phyloP scores from a whole-genome alignment of 2,797 vertebrate genomes.

The Psittacula derbiana region DNA sequence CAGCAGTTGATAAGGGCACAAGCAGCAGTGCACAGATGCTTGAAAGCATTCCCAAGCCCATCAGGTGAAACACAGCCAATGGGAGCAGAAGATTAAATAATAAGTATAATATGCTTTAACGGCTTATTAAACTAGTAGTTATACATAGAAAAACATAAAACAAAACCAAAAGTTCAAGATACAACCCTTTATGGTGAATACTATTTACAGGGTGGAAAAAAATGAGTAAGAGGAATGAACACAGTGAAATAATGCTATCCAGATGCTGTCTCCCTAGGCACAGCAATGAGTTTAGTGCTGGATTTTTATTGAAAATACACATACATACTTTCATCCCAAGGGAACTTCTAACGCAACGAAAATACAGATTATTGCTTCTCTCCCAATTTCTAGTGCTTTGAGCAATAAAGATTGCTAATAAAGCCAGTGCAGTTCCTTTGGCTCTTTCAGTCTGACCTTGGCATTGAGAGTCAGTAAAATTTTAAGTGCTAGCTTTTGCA shows the following conservation, averaged over 20 bases:
- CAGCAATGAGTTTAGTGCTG: not conserved
- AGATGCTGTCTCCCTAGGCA: not conserved
- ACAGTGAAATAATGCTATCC: not conserved
- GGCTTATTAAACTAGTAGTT: not conserved
- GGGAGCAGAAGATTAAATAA: not conserved
- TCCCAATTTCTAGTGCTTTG: not conserved
- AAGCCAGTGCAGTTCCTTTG: not conserved
- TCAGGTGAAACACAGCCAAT: not conserved
- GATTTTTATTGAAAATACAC: not conserved
- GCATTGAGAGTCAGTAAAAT: not conserved
- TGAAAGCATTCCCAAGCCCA: not conserved
- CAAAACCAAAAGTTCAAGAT: not conserved
- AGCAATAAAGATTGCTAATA: not conserved
- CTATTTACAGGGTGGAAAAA: not conserved
- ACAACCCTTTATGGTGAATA: not conserved
- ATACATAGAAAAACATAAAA: not conserved
- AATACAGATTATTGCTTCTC: not conserved
- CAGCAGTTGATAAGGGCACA: not conserved
- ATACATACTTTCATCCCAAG: not conserved
- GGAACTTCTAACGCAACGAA: not conserved
- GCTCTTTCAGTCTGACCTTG: not conserved
- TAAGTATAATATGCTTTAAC: not conserved
- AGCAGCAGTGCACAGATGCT: not conserved
- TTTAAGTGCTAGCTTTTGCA: not conserved
- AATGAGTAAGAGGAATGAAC: not conserved